Evolutionary conservation across 2,113 vertebrate species (phyloP).

Genomic region (Macquaria australasica): DNA sequence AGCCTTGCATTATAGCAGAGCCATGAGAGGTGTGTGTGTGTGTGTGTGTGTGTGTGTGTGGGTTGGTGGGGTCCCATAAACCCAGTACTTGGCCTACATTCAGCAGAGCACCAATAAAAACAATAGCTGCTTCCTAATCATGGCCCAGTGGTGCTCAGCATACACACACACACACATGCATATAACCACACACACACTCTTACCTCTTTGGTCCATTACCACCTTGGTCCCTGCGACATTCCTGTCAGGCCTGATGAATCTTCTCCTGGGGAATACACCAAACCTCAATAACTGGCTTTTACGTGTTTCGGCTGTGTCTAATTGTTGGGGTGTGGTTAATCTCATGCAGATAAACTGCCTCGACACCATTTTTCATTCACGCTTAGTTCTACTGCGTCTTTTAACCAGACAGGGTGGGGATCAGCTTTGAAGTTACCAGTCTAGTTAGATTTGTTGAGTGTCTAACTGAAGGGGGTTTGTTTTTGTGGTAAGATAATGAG

Average conservation of each 20-base stretch:
- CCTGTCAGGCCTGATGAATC: conserved; percentile 9
- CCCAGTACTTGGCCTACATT: conserved; percentile 49
- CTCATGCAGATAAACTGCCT: conserved; percentile 25
- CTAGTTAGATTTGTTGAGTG: not conserved
- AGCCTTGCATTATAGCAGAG: conserved; percentile 28
- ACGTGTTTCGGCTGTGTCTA: conserved; percentile 31
- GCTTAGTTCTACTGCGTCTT: not conserved
- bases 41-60: conserved; percentile 7
- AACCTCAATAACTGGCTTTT: conserved; percentile 9
- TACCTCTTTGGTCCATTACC: conserved; percentile 13
- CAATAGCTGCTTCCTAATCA: conserved; percentile 25
- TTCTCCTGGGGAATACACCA: not conserved
- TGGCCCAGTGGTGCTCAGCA: not conserved
- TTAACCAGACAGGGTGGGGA: conserved; percentile 17
- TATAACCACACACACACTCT: not conserved
- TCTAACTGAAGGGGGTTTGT: not conserved
- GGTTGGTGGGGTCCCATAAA: conserved; percentile 36
- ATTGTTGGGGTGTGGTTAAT: conserved; percentile 42
- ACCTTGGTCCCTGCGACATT: not conserved
- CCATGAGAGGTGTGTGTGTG: conserved; percentile 20
- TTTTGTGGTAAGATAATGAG: conserved; percentile 28
- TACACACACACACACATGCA: not conserved
- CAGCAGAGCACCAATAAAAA: conserved; percentile 43
- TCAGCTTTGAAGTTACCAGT: not conserved
- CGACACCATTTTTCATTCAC: conserved; percentile 27